Base-by-base conservation (phyloP, 2,797 vertebrate genomes). In the Cottoperca gobio region DNA sequence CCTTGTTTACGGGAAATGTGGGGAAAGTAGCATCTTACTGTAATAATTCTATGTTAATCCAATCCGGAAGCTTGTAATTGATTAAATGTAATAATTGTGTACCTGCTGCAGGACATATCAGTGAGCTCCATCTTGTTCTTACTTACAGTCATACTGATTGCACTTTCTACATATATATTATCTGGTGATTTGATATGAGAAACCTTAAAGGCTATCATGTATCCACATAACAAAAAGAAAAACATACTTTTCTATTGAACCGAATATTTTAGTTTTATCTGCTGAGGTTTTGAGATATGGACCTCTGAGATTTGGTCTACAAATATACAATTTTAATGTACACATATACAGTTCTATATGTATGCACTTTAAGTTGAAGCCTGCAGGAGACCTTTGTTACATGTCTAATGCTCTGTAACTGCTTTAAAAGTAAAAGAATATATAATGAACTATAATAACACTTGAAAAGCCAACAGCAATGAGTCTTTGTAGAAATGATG, bases 21-120 rank as follows among this genome's bases (percentile, higher is more conserved):
- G 19, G 53, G 66, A 76, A 82, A 77, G 70, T 62, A 64, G 71
- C 78, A 66, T 46, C 54, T 80, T 88, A n/a, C n/a, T n/a, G n/a
- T n/a, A 72, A 85, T 87, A 88, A 84, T 67, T 76, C 63, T 28
- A 33, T 70, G 7, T 75, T 88, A 82, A 89, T 88, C 75, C 57
- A 82, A 57, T 86, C 75, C 79, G 52, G 23, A 61, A 49, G 13
- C 19, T 49, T 17, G 48, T 70, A 85, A 88, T 85, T 88, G 79
- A 89, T 82, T 82, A 40, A 61, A 85, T 71, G n/a, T 45, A 73
- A 72, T 76, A 68, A 79, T 68, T 42, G 46, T 71, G 43, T 62
- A 66, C 45, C 52, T 83, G 57, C 50, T 52, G 21, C 16, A 54
- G 55, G 31, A 57, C 26, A 13, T 40, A 55, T 16, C 54, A 53